Base-by-base conservation (phyloP, 2,797 vertebrate species). In the Euphonia xanthogaster region DNA sequence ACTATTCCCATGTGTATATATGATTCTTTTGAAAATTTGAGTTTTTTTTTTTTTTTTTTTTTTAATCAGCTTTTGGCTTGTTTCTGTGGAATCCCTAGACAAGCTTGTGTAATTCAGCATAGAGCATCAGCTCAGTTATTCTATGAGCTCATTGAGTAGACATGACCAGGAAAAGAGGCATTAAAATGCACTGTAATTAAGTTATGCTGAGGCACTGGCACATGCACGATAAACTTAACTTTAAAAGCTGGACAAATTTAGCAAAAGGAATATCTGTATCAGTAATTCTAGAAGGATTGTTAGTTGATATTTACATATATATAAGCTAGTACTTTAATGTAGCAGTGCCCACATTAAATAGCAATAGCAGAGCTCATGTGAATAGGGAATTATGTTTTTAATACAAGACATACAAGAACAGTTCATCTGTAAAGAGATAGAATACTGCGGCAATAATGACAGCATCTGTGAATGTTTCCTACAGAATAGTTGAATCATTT, bases 11-110 rank as follows among this genome's bases (percentile, higher is more conserved):
- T 7, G 24, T 30, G 17, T 50, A 16, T 25, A 3, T 63, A 27
- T 77, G 8, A 31, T 79, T 82, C 24, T 62, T 82, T 68, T 85
- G 73, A 89, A 89, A 81, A 82, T 70, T 21, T 77, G 33, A 87
- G 40, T 5, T 3, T 1, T 2, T 8, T 15, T 8, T 27, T n/a
- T 4, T 27, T 6, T 14, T 27, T 6, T 11, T 0, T 8, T 81
- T 79, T 78, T 54, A 2, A 66, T 51, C 63, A 57, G 10, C 44
- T 81, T 90, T 12, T 78, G 58, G 6, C 40, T 93, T 63, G 8
- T 85, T 93, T 70, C 37, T 86, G 9, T 86, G 76, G 50, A 91
- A 57, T 86, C 61, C 71, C 37, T 73, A 44, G 35, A 47, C 30
- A 78, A 35, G 16, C 42, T 75, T 87, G 45, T 55, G 37, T 86